Evolutionary conservation across 2,888 invertebrate genomes (phyloP).

Genomic region (Frankliniella intonsa): DNA sequence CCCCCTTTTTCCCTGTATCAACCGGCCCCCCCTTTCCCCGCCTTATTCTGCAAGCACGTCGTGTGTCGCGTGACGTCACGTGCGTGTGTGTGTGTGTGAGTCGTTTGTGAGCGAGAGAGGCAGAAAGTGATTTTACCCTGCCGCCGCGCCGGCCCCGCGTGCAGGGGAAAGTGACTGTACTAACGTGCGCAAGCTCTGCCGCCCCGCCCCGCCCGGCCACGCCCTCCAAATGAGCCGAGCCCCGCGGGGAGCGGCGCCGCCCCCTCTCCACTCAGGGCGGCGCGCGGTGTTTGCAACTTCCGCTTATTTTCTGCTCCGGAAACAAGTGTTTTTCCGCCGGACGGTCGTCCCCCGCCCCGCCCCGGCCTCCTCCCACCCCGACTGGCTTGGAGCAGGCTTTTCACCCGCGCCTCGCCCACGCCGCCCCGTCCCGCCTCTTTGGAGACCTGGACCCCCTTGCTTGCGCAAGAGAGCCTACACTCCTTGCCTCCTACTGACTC

Average conservation of each 20-base stretch:
- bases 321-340: neutral
- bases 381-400: no score
- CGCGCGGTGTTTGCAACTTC: neutral
- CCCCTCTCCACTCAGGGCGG: neutral
- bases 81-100: neutral
- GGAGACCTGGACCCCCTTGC: neutral
- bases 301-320: neutral
- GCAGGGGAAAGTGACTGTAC: neutral
- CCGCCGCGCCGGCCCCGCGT: no score
- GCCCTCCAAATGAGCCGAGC: no score
- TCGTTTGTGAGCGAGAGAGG: neutral
- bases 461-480: neutral
- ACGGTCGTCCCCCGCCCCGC: neutral
- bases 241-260: no score
- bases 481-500: no score
- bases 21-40: no score
- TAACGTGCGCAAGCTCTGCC: no score
- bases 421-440: neutral
- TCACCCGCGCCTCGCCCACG: neutral
- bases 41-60: no score
- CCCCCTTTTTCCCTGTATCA: no score
- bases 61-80: no score
- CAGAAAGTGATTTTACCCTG: neutral
- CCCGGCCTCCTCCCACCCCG: neutral
- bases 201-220: no score